These are phyloP conservation scores for Pocota personata DNA, from an alignment of 2,888 invertebrate genomes.

Conservation along the genomic window DNA sequence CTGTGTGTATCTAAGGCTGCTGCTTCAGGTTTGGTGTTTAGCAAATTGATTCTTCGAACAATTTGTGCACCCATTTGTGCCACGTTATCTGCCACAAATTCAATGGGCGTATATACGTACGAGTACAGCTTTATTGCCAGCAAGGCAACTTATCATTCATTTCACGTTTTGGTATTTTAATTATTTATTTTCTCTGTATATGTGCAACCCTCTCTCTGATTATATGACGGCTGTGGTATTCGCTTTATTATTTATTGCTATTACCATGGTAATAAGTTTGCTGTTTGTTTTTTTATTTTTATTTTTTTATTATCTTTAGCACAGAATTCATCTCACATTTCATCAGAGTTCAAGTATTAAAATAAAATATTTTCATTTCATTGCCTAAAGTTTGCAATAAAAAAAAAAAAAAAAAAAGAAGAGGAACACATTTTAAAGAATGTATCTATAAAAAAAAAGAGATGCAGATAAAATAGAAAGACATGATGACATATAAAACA, in stretches of 20 bases:
- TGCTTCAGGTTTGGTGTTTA: background rate
- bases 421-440: background rate
- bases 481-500: background rate
- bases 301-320: background rate
- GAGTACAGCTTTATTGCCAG: background rate
- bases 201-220: background rate
- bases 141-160: slow-evolving; percentile 14
- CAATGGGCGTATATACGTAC: slow-evolving; percentile 35
- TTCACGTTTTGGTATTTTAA: slow-evolving; percentile 25
- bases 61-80: background rate
- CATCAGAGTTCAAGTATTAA: slow-evolving; percentile 14
- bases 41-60: slow-evolving; percentile 10
- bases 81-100: slow-evolving; percentile 26
- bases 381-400: slow-evolving; percentile 10
- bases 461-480: background rate
- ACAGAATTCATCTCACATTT: slow-evolving; percentile 36
- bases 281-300: background rate
- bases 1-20: background rate
- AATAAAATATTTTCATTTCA: slow-evolving; percentile 23
- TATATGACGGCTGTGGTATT: too few species aligned
- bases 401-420: background rate
- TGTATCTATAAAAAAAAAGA: background rate
- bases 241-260: background rate
- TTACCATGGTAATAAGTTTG: slow-evolving; percentile 2
- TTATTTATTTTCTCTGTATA: background rate